These are phyloP conservation scores for Anabacerthia variegaticeps DNA, from an alignment of 2,797 vertebrate species.

Conservation along the genomic window DNA sequence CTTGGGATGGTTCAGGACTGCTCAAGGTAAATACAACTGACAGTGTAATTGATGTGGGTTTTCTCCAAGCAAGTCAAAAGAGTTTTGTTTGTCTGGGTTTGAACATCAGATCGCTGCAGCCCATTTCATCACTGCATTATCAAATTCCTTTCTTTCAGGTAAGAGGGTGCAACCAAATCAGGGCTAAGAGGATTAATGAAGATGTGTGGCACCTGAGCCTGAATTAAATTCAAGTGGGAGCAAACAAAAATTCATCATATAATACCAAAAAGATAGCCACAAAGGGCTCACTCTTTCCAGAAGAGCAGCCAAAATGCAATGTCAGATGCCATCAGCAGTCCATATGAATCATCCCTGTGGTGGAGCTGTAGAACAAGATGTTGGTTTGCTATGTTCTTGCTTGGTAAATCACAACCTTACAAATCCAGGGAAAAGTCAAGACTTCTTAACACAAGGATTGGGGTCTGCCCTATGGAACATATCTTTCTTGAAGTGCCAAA, in stretches of 20 bases:
- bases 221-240: neutral
- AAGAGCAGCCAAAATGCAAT: neutral
- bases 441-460: neutral
- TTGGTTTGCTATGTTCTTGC: neutral
- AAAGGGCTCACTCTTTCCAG: neutral
- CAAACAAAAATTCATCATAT: conserved; percentile 20
- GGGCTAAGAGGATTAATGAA: conserved; percentile 47
- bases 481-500: neutral
- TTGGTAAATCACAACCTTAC: neutral
- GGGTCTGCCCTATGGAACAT: neutral
- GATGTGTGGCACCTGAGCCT: conserved; percentile 27
- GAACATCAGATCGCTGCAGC: conserved; percentile 1
- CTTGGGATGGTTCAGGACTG: neutral
- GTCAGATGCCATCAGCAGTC: conserved; percentile 2
- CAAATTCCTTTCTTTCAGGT: conserved; percentile 52
- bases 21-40: neutral
- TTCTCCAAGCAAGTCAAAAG: neutral
- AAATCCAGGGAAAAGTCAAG: neutral
- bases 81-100: conserved; percentile 32
- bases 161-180: conserved; percentile 32
- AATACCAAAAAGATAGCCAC: conserved; percentile 29
- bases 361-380: neutral
- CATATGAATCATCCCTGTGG: neutral
- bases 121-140: neutral
- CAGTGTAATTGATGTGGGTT: conserved; percentile 17